Conservation (phyloP, 2,797 vertebrate species). For the Linurgus olivaceus region DNA sequence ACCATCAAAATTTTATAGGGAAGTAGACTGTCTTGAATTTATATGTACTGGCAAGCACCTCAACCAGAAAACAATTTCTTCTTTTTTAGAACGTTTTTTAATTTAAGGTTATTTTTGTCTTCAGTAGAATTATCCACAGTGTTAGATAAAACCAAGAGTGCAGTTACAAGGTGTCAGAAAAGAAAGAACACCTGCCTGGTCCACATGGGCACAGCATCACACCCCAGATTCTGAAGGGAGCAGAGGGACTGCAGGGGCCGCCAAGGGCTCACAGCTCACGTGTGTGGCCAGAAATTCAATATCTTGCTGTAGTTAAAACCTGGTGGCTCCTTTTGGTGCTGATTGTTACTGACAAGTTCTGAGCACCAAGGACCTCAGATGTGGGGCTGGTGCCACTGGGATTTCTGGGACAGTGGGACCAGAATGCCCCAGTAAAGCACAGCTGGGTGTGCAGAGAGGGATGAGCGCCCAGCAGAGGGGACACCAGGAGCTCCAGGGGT, state of each 20-base stretch:
- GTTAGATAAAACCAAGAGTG: not conserved
- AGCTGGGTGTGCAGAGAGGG: not conserved
- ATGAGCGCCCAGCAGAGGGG: not conserved
- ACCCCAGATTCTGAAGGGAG: not conserved
- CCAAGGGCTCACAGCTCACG: fast-evolving
- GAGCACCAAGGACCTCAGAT: not conserved
- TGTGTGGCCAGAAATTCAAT: not conserved
- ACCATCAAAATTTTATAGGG: conserved; percentile 41
- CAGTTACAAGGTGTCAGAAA: not conserved
- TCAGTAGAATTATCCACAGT: not conserved
- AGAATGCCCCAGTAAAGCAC: not conserved
- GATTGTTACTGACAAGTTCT: not conserved
- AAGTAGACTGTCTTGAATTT: not conserved
- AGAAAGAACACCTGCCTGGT: not conserved
- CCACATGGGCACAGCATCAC: not conserved
- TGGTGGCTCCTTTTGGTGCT: not conserved
- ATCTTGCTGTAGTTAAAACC: not conserved
- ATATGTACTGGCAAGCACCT: not conserved
- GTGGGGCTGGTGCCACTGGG: not conserved
- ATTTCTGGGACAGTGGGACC: not conserved
- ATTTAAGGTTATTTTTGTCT: not conserved
- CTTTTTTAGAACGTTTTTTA: fast-evolving
- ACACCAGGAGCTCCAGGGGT: fast-evolving
- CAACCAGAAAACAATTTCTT: not conserved
- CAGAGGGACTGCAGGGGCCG: not conserved